A percentile compares a stretch with the other conserved stretches of the same genome.
phyloP scores from a whole-genome alignment of 2,113 vertebrate genomes.

The Herpailurus yagouaroundi region DNA sequence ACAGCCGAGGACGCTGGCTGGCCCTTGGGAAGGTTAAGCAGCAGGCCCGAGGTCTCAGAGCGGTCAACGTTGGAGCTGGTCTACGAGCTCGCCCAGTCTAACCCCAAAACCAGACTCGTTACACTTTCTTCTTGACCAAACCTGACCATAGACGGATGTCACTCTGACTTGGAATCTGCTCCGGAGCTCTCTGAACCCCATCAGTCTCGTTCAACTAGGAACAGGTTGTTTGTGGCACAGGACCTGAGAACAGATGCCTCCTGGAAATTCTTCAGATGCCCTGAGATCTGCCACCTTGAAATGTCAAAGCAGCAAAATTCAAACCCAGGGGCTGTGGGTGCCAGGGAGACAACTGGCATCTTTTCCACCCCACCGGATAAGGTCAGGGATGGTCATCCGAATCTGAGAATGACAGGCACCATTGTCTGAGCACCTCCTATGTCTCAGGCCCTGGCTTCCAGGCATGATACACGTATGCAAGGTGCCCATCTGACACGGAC shows the following conservation, averaged over 20 bases:
- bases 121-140: background rate
- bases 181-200: background rate
- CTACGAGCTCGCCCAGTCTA: background rate
- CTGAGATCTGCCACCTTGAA: constrained; percentile 62
- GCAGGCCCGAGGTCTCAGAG: background rate
- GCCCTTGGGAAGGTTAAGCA: background rate
- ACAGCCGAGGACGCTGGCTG: rapidly evolving
- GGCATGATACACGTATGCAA: too few relatives aligned
- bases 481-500: rapidly evolving
- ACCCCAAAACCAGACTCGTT: background rate
- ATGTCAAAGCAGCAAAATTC: constrained; percentile 72
- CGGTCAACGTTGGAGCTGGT: rapidly evolving
- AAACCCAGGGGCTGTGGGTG: constrained; percentile 57
- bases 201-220: background rate
- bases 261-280: constrained; percentile 58
- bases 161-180: background rate
- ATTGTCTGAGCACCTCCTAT: background rate
- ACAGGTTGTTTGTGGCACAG: background rate
- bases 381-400: constrained; percentile 43
- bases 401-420: background rate
- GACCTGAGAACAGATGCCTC: constrained; percentile 50
- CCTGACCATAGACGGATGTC: background rate
- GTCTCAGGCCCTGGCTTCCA: background rate
- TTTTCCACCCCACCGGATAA: background rate
- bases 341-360: constrained; percentile 58